phyloP scores from a whole-genome alignment of 2,113 vertebrate species.

The Deroptyus accipitrinus region DNA sequence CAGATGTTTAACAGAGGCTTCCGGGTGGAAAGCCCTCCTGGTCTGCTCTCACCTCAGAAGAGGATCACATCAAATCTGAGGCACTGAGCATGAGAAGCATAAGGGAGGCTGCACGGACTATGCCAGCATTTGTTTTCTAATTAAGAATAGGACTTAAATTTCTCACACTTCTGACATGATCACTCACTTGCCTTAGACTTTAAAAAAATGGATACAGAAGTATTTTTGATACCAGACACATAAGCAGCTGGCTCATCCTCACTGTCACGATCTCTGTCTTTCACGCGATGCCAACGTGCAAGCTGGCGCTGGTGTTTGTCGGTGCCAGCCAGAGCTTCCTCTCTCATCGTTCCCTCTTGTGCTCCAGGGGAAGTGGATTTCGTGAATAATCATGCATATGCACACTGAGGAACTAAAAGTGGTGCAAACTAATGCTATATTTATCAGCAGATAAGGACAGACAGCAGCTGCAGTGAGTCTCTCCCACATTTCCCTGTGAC shows the following conservation, averaged over 20 bases:
- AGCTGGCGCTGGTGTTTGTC: background rate
- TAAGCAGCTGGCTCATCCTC: background rate
- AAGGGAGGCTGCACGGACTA: background rate
- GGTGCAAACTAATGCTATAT: background rate
- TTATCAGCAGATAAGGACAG: background rate
- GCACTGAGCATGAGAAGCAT: rapidly evolving
- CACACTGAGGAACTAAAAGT: background rate
- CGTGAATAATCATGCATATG: background rate
- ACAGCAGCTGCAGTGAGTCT: background rate
- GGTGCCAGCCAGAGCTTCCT: background rate
- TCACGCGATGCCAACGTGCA: background rate
- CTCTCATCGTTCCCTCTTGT: background rate
- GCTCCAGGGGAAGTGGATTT: background rate
- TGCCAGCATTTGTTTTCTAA: background rate
- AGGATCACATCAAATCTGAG: rapidly evolving
- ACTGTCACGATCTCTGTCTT: background rate
- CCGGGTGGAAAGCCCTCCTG: background rate
- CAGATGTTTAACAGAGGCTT: background rate
- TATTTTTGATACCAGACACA: rapidly evolving
- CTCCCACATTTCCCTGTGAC: background rate
- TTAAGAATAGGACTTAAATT: background rate
- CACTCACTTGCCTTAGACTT: background rate
- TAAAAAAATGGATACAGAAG: background rate
- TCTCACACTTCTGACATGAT: no score
- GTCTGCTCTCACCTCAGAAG: background rate